A percentile compares a stretch with the other conserved stretches of the same genome.
Evolutionary conservation across 2,797 vertebrate genomes (phyloP).

Genomic region (Rhadinocentrus ornatus): DNA sequence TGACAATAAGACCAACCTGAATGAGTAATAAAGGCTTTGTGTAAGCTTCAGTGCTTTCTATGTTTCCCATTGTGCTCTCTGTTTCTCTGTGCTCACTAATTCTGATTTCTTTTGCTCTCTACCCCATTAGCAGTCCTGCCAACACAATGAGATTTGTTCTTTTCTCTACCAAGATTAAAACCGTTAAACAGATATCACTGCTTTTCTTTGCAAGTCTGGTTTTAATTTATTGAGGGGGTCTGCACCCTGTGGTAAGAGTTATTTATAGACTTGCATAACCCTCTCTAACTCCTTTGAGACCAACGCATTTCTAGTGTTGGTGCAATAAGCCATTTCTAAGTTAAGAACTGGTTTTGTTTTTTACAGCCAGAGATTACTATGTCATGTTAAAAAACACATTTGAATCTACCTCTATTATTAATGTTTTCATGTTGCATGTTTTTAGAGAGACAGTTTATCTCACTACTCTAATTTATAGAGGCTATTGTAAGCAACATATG

Average conservation of each 20-base stretch:
- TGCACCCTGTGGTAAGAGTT: slow-evolving; percentile 12
- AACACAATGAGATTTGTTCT: slow-evolving; percentile 54
- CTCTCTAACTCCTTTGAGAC: slow-evolving; percentile 44
- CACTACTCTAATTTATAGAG: too few relatives aligned
- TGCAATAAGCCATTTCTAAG: background rate
- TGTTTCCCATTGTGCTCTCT: slow-evolving; percentile 5
- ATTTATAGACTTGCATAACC: slow-evolving; percentile 51
- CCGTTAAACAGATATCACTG: slow-evolving; percentile 28
- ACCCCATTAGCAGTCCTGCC: slow-evolving; percentile 42
- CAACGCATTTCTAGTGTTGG: background rate
- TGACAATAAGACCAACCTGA: slow-evolving; percentile 28
- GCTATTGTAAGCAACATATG: too few relatives aligned
- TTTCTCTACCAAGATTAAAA: slow-evolving; percentile 38
- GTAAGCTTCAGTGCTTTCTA: slow-evolving; percentile 12
- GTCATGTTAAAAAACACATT: background rate
- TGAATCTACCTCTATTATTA: background rate
- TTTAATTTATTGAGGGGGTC: slow-evolving; percentile 57
- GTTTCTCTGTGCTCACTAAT: slow-evolving; percentile 18
- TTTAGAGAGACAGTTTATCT: background rate
- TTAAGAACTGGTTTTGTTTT: background rate
- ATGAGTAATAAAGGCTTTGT: slow-evolving; percentile 4
- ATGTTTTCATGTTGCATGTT: too few relatives aligned
- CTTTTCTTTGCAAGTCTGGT: slow-evolving; percentile 61
- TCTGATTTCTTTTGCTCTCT: slow-evolving; percentile 42
- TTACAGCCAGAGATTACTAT: background rate